A percentile compares a stretch with the other conserved stretches of the same genome.
These are phyloP conservation scores for Julus scandinavius DNA, from an alignment of 2,888 invertebrate species.

Conservation along the genomic window DNA sequence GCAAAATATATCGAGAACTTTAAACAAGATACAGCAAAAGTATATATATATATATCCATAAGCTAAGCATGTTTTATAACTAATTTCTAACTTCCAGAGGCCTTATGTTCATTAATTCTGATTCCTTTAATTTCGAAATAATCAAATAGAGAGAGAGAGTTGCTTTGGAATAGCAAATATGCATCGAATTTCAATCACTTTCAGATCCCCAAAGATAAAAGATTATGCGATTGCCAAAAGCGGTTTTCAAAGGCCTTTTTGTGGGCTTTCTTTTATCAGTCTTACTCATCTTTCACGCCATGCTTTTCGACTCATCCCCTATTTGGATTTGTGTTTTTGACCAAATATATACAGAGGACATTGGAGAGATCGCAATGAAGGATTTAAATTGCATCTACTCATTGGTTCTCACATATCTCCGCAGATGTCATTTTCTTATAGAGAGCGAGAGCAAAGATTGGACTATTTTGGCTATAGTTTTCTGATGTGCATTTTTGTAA, in stretches of 20 bases:
- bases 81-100: no score
- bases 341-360: slow-evolving; percentile 37
- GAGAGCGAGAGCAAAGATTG: slow-evolving; percentile 39
- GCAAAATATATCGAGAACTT: no score
- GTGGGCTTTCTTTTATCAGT: slow-evolving; percentile 30
- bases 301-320: slow-evolving; percentile 17
- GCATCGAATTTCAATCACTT: neutral
- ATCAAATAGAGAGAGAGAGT: neutral
- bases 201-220: neutral
- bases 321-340: slow-evolving; percentile 33
- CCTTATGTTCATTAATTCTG: no score
- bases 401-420: slow-evolving; percentile 39
- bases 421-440: slow-evolving; percentile 42
- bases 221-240: slow-evolving; percentile 26
- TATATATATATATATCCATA: no score
- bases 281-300: slow-evolving; percentile 27
- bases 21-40: no score
- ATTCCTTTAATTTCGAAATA: neutral
- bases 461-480: slow-evolving; percentile 39
- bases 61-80: no score
- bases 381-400: slow-evolving; percentile 42
- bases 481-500: slow-evolving; percentile 34
- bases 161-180: neutral
- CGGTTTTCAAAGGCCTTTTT: slow-evolving; percentile 1
- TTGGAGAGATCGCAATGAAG: slow-evolving; percentile 26